A percentile compares a stretch with the other conserved stretches of the same genome.
These are phyloP conservation scores for Cryptophagus acutangulus DNA, from an alignment of 2,888 invertebrate species.

Conservation along the genomic window DNA sequence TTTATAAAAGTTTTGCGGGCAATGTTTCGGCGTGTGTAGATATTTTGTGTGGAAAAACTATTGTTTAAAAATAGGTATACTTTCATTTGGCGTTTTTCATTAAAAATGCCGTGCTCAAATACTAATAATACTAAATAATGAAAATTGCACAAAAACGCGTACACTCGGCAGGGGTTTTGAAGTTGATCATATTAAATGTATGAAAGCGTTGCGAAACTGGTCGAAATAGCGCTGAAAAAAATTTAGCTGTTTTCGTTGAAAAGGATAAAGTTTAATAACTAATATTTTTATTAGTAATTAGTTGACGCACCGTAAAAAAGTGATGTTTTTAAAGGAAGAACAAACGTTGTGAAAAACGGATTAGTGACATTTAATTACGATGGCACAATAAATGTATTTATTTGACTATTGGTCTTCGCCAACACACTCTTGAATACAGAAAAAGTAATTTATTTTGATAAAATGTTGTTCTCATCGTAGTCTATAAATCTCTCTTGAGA, in stretches of 20 bases:
- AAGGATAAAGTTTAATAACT: too few species aligned
- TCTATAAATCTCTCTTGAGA: slow-evolving; percentile 31
- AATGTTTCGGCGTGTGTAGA: slow-evolving; percentile 1
- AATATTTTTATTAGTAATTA: too few species aligned
- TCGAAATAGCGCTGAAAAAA: too few species aligned
- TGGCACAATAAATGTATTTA: too few species aligned
- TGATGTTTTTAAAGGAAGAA: too few species aligned
- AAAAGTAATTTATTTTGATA: slow-evolving; percentile 31
- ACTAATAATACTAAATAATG: background rate
- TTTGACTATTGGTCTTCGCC: too few species aligned
- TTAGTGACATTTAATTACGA: too few species aligned
- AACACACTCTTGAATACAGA: too few species aligned
- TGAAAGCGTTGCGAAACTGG: slow-evolving; percentile 1
- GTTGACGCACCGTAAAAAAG: too few species aligned
- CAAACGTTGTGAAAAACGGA: too few species aligned
- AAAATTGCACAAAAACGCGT: background rate
- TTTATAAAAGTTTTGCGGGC: too few species aligned
- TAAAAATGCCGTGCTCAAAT: slow-evolving; percentile 1
- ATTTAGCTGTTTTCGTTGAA: too few species aligned
- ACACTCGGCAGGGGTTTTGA: slow-evolving; percentile 1
- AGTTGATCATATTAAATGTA: background rate
- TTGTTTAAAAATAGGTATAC: slow-evolving; percentile 1
- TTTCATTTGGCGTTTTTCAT: background rate
- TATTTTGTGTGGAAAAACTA: background rate
- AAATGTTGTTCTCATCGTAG: slow-evolving; percentile 26